These are phyloP conservation scores for Drosophila mettleri DNA, from an alignment of 2,888 invertebrate species.

Conservation along the genomic window DNA sequence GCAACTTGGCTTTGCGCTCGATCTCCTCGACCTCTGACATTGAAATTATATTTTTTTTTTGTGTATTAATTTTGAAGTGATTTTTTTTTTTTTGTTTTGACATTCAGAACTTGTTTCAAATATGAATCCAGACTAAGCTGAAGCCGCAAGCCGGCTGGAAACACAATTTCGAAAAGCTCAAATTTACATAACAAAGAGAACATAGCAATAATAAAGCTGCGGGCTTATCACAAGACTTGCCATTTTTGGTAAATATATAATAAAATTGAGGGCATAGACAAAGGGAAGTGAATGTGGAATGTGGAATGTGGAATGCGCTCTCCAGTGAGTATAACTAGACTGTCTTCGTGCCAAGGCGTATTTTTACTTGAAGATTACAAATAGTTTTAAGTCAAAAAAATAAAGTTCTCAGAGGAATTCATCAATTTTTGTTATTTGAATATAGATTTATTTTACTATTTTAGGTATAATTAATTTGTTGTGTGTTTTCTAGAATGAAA, in stretches of 20 bases:
- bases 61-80: slow-evolving; percentile 26
- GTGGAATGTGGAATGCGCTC: background rate
- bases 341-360: no score
- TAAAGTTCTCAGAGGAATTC: no score
- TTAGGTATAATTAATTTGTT: no score
- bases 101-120: slow-evolving; percentile 39
- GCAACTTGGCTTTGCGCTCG: background rate
- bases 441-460: no score
- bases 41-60: slow-evolving; percentile 14
- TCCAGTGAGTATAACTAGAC: background rate
- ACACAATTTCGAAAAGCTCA: slow-evolving; percentile 11
- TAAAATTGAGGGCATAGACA: background rate
- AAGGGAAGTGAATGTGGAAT: background rate
- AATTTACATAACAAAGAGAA: slow-evolving; percentile 22
- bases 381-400: no score
- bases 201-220: background rate
- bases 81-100: slow-evolving; percentile 7
- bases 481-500: no score
- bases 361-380: background rate
- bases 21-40: slow-evolving; percentile 30
- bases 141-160: background rate
- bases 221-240: slow-evolving; percentile 4
- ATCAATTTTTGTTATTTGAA: no score
- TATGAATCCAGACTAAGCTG: slow-evolving; percentile 18
- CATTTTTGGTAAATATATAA: background rate